Evolutionary conservation across 2,113 vertebrate species (phyloP), one percentile per base, ranked within the genome.

Genomic region (Puffinus mauretanicus): DNA sequence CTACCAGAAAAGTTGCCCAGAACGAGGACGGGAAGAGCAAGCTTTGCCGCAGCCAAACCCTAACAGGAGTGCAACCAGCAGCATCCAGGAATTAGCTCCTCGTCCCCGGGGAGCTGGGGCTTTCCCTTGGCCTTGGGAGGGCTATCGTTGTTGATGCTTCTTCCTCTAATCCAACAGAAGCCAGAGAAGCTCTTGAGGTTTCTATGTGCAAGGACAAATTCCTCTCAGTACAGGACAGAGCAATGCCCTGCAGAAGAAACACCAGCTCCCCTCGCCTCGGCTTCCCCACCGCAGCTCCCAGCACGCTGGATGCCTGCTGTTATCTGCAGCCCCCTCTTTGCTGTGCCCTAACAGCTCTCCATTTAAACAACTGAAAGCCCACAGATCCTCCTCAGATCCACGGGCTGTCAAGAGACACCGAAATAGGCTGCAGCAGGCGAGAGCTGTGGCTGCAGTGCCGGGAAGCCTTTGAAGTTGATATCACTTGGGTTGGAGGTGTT

Each of bases 391-490:
- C 89, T 91, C 40, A 72, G 52, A 89, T 60, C 83, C 14, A 0
- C 70, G 22, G 54, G 40, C 40, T 16, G 8, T 29, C 21, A 21
- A 9, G 72, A 51, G 47, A 77, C 32, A 11, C 55, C 0, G 1
- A n/a, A 62, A 75, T 3, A 54, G 58, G 78, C 83, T 86, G 82
- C 72, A 34, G 58, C 70, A 71, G 76, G 90, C 0, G 2, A 82
- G 51, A 94, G 54, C 61, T 21, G 11, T 15, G 81, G 86, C 64
- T 67, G 82, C 70, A 36, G 83, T 7, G 24, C 1, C 0, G 16
- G 51, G 67, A 85, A 94, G 52, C 44, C 73, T 97, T 96, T 96
- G 92, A 97, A 96, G 88, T 54, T 94, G 55, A 89, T 73, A 80
- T 88, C 34, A 27, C 73, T 88, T 42, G 89, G 72, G 91, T 7